Evolutionary conservation across 2,888 invertebrate genomes (phyloP).

Genomic region (Trichacis sp.): DNA sequence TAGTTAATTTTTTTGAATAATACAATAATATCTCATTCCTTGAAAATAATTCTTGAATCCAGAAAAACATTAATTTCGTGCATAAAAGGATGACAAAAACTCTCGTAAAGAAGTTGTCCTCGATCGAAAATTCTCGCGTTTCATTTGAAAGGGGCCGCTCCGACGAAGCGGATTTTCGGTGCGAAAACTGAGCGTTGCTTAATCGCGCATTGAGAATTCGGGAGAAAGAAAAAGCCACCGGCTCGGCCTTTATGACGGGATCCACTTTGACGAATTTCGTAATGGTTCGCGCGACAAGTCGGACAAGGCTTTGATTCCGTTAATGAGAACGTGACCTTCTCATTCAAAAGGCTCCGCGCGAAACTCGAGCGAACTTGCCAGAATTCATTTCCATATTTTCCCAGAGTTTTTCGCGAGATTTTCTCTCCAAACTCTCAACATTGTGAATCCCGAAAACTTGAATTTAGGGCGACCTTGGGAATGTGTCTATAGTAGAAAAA

Average conservation of each 20-base stretch:
- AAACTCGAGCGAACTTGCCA: slow-evolving; percentile 6
- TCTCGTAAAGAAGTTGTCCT: no score
- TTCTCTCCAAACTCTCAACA: no score
- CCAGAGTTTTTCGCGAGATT: slow-evolving; percentile 7
- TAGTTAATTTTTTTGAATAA: no score
- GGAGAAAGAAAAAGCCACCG: not conserved
- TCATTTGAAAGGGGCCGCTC: not conserved
- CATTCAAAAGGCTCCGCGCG: not conserved
- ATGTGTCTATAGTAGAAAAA: no score
- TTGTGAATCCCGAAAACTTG: no score
- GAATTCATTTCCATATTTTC: slow-evolving; percentile 13
- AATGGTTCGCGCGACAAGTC: not conserved
- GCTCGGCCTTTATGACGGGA: not conserved
- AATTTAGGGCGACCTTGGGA: not conserved
- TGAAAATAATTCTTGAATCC: no score
- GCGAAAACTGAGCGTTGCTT: not conserved
- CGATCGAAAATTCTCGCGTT: no score
- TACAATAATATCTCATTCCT: no score
- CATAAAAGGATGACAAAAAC: not conserved
- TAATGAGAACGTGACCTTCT: slow-evolving; percentile 11
- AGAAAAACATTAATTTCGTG: not conserved
- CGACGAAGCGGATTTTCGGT: not conserved
- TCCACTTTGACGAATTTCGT: slow-evolving; percentile 3
- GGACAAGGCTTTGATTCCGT: slow-evolving; percentile 10
- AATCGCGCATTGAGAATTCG: not conserved